These are phyloP conservation scores for Panulirus ornatus DNA, from an alignment of 1,140 invertebrate genomes.

Conservation along the genomic window DNA sequence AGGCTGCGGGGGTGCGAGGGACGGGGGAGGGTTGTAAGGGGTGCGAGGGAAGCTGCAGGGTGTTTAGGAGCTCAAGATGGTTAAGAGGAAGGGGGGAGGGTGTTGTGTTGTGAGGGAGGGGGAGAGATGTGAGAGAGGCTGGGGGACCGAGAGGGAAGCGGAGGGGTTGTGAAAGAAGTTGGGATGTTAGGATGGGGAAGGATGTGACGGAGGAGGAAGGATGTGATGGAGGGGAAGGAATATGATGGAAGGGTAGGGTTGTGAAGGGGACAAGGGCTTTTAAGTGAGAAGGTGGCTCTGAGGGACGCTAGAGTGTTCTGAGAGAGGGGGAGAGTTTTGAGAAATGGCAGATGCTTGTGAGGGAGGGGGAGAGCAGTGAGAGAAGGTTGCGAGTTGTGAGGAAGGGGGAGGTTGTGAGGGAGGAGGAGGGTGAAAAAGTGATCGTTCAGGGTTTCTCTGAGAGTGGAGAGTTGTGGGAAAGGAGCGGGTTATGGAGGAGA, in stretches of 20 bases:
- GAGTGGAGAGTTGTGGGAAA: no score
- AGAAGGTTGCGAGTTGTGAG: no score
- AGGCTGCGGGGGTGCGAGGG: neutral
- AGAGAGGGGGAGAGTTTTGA: neutral
- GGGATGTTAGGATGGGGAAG: neutral
- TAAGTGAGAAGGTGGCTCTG: no score
- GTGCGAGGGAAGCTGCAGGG: neutral
- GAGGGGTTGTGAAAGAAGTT: neutral
- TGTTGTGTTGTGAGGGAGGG: neutral
- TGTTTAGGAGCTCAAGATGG: neutral
- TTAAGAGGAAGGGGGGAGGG: neutral
- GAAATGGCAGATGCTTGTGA: neutral
- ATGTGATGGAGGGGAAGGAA: slow-evolving; percentile 14
- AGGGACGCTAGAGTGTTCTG: neutral
- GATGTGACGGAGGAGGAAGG: neutral
- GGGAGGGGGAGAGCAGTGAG: neutral
- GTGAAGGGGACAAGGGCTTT: neutral
- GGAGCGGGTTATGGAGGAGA: no score
- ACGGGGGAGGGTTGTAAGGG: neutral
- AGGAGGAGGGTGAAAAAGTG: no score
- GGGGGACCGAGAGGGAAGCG: neutral
- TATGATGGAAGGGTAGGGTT: neutral
- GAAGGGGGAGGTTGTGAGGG: no score
- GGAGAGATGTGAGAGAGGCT: neutral
- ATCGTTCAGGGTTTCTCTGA: no score